Base-by-base conservation (phyloP, 2,888 invertebrate genomes). In the Alitta virens region DNA sequence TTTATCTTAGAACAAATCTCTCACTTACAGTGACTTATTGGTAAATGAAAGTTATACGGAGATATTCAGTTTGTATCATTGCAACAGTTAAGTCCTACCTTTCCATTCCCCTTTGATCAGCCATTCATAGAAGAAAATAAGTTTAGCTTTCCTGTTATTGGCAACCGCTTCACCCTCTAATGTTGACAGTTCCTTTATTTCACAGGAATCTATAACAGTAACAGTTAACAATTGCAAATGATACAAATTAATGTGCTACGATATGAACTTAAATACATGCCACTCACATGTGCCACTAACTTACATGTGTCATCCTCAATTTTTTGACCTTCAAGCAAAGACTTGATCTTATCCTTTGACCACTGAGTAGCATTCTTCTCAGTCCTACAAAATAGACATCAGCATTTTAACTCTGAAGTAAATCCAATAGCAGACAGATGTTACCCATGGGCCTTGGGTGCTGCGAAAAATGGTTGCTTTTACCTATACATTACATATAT, bases 91-190 rank as follows among this genome's bases (percentile, higher is more conserved):
- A 33, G 12, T 14, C 23, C 16, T 65, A 82, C 94, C 95, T 77
- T 87, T 87, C 95, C 97, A 99, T 74, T 92, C 91, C 65, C 95
- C 84, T 67, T 89, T 87, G 16, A 71, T 62, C 70, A 91, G 90
- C 98, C 98, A 99, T 82, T 99, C 99, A 83, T 96, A 99, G 83
- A 99, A 97, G 83, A 97, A 97, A 81, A 99, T 99, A 68, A 99
- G 85, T 83, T 99, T 99, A 58, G 95, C 98, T 87, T 99, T 99
- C 70, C 99, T 88, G 83, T 99, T 99, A 82, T 94, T 99, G 0
- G 92, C 97, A 2, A 92, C 90, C 0, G 99, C 99, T 83, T 99
- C 99, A 0, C 99, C 99, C 63, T 92, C 92, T 60, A 92, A 87
- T 80, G 90, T 92, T 46, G 91, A 90, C 49, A 97, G 84, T 72